Conservation (phyloP, 1,140 invertebrate species). For the Procambarus clarkii region DNA sequence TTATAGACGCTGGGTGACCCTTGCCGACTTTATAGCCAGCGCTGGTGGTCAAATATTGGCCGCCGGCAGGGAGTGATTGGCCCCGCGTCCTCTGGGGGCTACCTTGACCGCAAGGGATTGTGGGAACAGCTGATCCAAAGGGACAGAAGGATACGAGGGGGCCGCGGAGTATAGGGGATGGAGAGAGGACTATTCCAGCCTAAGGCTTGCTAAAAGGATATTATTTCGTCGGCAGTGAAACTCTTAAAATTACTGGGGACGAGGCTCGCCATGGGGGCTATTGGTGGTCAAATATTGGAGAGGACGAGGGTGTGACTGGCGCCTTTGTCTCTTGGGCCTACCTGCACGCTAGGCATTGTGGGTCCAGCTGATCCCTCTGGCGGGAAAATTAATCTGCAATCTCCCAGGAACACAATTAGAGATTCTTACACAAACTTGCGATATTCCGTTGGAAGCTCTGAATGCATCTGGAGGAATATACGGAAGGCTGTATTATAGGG, state of each 20-base stretch:
- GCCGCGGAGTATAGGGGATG: neutral
- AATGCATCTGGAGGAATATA: too few relatives aligned
- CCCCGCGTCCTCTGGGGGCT: slow-evolving; percentile 33
- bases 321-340: neutral
- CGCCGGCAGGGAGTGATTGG: slow-evolving; percentile 45
- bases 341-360: neutral
- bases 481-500: too few relatives aligned
- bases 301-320: neutral
- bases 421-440: too few relatives aligned
- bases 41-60: slow-evolving; percentile 57
- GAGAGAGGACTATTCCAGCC: neutral
- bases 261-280: neutral
- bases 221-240: neutral
- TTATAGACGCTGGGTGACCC: slow-evolving; percentile 57
- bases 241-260: neutral
- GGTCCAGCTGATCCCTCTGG: neutral
- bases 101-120: slow-evolving; percentile 54
- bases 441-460: too few relatives aligned
- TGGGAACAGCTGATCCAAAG: slow-evolving; percentile 52
- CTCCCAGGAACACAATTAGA: too few relatives aligned
- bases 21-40: slow-evolving; percentile 52
- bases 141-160: neutral
- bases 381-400: neutral
- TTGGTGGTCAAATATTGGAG: neutral
- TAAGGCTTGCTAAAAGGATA: neutral